Evolutionary conservation across 1,140 invertebrate genomes (phyloP).

Genomic region (Eupeodes corollae): DNA sequence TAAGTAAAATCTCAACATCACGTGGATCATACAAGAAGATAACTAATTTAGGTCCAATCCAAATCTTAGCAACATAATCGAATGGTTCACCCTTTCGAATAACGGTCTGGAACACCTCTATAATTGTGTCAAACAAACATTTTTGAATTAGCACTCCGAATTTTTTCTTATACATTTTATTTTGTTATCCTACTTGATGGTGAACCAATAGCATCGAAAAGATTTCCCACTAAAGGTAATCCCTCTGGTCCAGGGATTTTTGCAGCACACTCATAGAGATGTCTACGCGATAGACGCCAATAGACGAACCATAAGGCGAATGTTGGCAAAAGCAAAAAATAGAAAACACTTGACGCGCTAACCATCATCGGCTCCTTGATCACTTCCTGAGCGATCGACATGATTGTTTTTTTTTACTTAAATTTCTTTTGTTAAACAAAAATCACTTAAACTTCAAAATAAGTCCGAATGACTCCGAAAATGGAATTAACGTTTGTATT

Average conservation of each 20-base stretch:
- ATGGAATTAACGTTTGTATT: too few species aligned
- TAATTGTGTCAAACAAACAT: constrained; percentile 8
- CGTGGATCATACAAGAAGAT: constrained; percentile 60
- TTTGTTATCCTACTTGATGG: constrained; percentile 35
- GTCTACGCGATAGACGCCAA: constrained; percentile 55
- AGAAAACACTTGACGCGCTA: constrained; percentile 49
- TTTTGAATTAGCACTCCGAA: not conserved
- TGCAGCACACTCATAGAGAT: constrained; percentile 55
- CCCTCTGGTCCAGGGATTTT: constrained; percentile 58
- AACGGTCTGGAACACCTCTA: constrained; percentile 56
- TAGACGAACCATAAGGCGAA: constrained; percentile 57
- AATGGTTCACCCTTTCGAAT: constrained; percentile 45
- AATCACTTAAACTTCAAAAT: not conserved
- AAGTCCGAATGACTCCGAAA: too few species aligned
- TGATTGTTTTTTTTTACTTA: not conserved
- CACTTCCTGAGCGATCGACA: constrained; percentile 20
- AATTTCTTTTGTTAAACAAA: not conserved
- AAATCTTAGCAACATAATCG: constrained; percentile 50
- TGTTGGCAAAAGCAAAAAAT: constrained; percentile 55
- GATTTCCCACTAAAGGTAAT: constrained; percentile 57
- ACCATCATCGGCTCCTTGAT: constrained; percentile 28
- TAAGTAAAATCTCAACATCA: constrained; percentile 61
- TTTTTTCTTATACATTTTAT: not conserved
- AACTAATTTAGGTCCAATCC: constrained; percentile 61
- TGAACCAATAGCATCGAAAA: constrained; percentile 55